Base-by-base conservation (phyloP, 2,888 invertebrate species). In the Pyrochroa serraticornis region DNA sequence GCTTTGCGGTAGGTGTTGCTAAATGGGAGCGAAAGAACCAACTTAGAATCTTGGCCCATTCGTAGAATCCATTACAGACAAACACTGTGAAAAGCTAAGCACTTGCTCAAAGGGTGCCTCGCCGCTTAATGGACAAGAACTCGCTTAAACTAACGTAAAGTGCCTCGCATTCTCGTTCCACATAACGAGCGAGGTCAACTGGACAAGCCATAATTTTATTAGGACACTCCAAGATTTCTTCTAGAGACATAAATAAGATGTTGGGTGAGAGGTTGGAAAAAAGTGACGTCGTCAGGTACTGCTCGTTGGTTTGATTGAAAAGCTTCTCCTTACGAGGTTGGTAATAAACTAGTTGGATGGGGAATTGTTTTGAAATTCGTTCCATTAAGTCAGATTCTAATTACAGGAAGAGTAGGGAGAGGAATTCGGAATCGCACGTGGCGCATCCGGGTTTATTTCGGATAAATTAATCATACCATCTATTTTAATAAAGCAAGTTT, bases 171-270 rank as follows among this genome's bases (percentile, higher is more conserved):
- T 57, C 51, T 54, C 50, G 53, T 51, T 60, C 44, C 54, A 54
- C 47, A 60, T 66, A 66, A 68, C 64, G 63, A 66, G 64, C 46
- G 59, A 60, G 66, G 63, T 65, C 66, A 62, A 65, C 62, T 62
- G 64, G 66, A 64, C 58, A 63, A 62, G 64, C 64, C 61, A 66
- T 68, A 68, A 68, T 67, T 68, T 66, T 64, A 66, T 68, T 67
- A 68, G 61, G 59, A 49, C 52, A 48, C 41, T 36, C 47, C 37
- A 48, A 47, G 38, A 56, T 51, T 48, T 39, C 31, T 47, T 22
- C 10, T 45, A 10, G 14, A 22, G 22, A 49, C 38, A 51, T 44
- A 54, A 31, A 52, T 45, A 35, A 35, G 36, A 36, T 22, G 46
- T 8, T 13, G 12, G 8, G 13, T 12, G 12, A 3, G 39, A 39